These are phyloP conservation scores for Steatornis caripensis DNA, from an alignment of 2,113 vertebrate species.

Conservation along the genomic window DNA sequence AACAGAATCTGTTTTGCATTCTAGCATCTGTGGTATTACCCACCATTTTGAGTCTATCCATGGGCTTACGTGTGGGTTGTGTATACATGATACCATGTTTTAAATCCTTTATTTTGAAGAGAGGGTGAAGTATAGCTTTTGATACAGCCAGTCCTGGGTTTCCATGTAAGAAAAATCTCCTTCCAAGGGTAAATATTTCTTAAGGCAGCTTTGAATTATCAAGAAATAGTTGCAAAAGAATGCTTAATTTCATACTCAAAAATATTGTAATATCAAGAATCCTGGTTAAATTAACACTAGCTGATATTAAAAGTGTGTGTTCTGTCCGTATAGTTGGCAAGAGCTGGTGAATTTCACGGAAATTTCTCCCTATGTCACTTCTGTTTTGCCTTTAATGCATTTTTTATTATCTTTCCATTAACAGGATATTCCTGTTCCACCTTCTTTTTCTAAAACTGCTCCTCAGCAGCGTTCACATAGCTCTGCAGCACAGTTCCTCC, in stretches of 20 bases:
- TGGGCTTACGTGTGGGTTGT: rapidly evolving
- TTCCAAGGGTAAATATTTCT: not conserved
- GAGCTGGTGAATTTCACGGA: not conserved
- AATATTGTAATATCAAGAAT: not conserved
- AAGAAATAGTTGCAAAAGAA: not conserved
- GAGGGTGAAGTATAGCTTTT: not conserved
- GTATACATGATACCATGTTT: rapidly evolving
- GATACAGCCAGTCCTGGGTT: not conserved
- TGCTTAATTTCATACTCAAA: not conserved
- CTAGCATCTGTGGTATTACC: not conserved
- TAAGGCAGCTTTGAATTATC: not conserved
- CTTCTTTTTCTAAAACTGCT: not conserved
- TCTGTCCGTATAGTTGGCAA: not conserved
- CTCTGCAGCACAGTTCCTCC: not conserved
- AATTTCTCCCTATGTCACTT: not conserved
- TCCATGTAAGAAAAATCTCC: not conserved
- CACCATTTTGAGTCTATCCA: rapidly evolving
- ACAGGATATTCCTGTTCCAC: not conserved
- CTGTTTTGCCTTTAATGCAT: not conserved
- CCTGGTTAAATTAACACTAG: not conserved
- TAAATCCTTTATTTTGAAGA: not conserved
- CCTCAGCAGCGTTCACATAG: not conserved
- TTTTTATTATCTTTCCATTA: not conserved
- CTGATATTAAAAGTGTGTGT: not conserved
- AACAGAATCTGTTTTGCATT: not conserved